phyloP scores from a whole-genome alignment of 1,140 invertebrate genomes.

The Meloidogyne chitwoodi region DNA sequence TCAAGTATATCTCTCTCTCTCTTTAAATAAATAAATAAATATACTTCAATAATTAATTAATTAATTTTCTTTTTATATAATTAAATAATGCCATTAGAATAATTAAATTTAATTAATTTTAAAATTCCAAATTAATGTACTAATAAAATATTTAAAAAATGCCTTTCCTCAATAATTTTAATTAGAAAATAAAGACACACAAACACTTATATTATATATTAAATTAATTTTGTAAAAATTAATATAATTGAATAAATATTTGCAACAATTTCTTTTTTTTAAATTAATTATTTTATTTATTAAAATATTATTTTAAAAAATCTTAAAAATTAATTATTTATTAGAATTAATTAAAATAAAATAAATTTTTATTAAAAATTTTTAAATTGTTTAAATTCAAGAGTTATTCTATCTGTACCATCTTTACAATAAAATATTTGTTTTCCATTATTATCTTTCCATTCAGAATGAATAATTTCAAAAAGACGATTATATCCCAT shows the following conservation, averaged over 20 bases:
- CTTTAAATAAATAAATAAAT: too few relatives aligned
- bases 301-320: not conserved
- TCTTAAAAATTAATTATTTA: not conserved
- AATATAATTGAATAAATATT: not conserved
- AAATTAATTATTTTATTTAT: not conserved
- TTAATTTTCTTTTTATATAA: too few relatives aligned
- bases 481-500: constrained; percentile 28
- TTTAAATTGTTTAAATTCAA: constrained; percentile 29
- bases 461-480: constrained; percentile 32
- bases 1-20: too few relatives aligned
- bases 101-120: too few relatives aligned
- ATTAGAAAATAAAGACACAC: too few relatives aligned
- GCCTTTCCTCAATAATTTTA: too few relatives aligned
- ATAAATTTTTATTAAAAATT: not conserved
- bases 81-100: too few relatives aligned
- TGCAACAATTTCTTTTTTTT: not conserved
- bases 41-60: too few relatives aligned
- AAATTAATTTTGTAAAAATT: not conserved
- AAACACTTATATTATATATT: too few relatives aligned
- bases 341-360: too few relatives aligned
- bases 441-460: constrained; percentile 28
- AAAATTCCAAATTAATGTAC: too few relatives aligned
- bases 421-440: constrained; percentile 42
- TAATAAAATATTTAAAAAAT: too few relatives aligned
- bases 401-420: constrained; percentile 25